Conservation (phyloP, 1,140 invertebrate species). For the Macrotrachela quadricornifera region DNA sequence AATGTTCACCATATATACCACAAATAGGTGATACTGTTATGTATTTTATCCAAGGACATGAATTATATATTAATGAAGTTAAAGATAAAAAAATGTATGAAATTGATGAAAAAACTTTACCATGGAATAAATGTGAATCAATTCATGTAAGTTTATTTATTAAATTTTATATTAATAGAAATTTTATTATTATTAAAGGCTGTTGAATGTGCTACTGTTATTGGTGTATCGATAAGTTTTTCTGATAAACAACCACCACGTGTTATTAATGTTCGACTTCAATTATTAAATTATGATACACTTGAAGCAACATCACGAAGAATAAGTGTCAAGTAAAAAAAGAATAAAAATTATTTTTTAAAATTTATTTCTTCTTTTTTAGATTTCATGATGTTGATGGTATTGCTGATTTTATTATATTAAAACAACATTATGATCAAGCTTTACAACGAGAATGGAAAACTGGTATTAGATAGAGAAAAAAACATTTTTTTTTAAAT, state of each 20-base stretch:
- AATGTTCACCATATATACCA: conserved; percentile 83
- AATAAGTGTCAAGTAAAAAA: conserved; percentile 42
- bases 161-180: no score
- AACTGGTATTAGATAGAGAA: no score
- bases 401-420: conserved; percentile 79
- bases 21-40: conserved; percentile 91
- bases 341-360: no score
- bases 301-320: conserved; percentile 43
- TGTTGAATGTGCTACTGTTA: background rate
- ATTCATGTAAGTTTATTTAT: conserved; percentile 25
- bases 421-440: conserved; percentile 65
- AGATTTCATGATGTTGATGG: conserved; percentile 69
- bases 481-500: no score
- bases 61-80: conserved; percentile 65
- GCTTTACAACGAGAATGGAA: conserved; percentile 57
- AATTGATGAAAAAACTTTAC: conserved; percentile 16
- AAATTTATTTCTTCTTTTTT: no score
- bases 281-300: conserved; percentile 45
- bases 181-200: background rate
- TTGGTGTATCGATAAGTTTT: background rate
- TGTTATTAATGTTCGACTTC: conserved; percentile 66
- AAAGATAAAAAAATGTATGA: conserved; percentile 42
- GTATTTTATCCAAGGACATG: conserved; percentile 65
- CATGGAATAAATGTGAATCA: conserved; percentile 31
- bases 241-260: conserved; percentile 45